Evolutionary conservation across 1,140 invertebrate species (phyloP), one percentile per base, ranked within the genome.

Genomic region (Diorhabda sublineata): DNA sequence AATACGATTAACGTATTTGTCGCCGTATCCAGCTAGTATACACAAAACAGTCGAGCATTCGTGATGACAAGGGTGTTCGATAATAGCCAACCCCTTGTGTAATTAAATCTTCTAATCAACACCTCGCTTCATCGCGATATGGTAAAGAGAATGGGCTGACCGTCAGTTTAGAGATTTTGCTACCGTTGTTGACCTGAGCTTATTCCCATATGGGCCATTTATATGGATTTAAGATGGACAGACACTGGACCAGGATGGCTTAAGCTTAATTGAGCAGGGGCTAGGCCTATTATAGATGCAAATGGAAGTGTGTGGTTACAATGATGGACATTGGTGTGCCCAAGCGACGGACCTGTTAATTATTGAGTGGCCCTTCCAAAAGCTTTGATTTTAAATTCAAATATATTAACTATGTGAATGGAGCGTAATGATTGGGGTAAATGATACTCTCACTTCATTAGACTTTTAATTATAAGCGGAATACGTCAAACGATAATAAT

Each of bases 51-150:
- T 26, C 26, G 26, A 26, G 26, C 26, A 26, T 26, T 26, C 26
- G 26, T 62, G 68, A 71, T 68, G 73, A 73, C 69, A 74, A 69
- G 71, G 71, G 65, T 66, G 69, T 71, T 68, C 70, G 74, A 77
- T 76, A 77, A 76, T 68, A 63, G 71, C 59, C 64, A 59, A 61
- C 67, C 73, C 75, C 76, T 73, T 71, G 70, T 72, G 71, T 79
- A 80, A 80, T 80, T 80, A 79, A 80, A 80, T 79, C 75, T 76
- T 77, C 78, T 77, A 80, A 80, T 80, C 78, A 80, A 80, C 78
- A 78, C 75, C 72, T 75, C 76, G 73, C 78, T 79, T 78, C 77
- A 78, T 78, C 77, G 70, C 71, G 76, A 76, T 77, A 78, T 69
- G 70, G 70, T 59, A 69, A 73, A 73, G 71, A 70, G 71, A 73